Base-by-base conservation (phyloP, 1,140 invertebrate genomes). In the Aethina tumida region DNA sequence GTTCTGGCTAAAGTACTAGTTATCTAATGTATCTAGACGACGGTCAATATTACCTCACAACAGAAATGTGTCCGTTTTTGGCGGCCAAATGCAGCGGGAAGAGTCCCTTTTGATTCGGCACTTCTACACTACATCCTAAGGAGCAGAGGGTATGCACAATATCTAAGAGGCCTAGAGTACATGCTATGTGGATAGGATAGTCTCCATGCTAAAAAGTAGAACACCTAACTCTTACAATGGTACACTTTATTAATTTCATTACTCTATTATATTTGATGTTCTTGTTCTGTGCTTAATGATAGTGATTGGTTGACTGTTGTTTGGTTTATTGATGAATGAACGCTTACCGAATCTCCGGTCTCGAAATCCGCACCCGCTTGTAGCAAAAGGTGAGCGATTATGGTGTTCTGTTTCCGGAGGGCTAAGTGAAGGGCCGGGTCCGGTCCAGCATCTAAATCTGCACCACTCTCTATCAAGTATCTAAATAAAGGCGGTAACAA, bases 11-110 rank as follows among this genome's bases (percentile, higher is more conserved):
- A n/a, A n/a, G n/a, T n/a, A n/a, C n/a, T n/a, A n/a, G n/a, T n/a
- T n/a, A n/a, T n/a, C n/a, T n/a, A n/a, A n/a, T n/a, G n/a, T n/a
- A n/a, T n/a, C n/a, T n/a, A n/a, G n/a, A 32, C 4, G 27, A 33
- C n/a, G 2, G 9, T 41, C 16, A 25, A n/a, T 14, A 22, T 38
- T 52, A 68, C 65, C 76, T 69, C 14, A 84, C 80, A 50, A 87
- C 70, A 57, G 86, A 78, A 28, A 77, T 80, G 53, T 83, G 74
- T 5, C 84, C 84, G 53, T 77, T 65, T 52, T 76, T 74, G 21
- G 81, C 74, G 40, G 84, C 83, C 35, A 85, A 60, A 52, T 89
- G 85, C 14, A 89, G 56, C 1, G 85, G 79, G 53, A 72, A 81
- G 14, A 78, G 58, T 9, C 80, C 81, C 48, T 71, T 68, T 54